Percentiles rank a stretch among this genome's conserved stretches.
These are phyloP conservation scores for Trissoscelio sp. DNA, from an alignment of 2,888 invertebrate species.

Conservation along the genomic window DNA sequence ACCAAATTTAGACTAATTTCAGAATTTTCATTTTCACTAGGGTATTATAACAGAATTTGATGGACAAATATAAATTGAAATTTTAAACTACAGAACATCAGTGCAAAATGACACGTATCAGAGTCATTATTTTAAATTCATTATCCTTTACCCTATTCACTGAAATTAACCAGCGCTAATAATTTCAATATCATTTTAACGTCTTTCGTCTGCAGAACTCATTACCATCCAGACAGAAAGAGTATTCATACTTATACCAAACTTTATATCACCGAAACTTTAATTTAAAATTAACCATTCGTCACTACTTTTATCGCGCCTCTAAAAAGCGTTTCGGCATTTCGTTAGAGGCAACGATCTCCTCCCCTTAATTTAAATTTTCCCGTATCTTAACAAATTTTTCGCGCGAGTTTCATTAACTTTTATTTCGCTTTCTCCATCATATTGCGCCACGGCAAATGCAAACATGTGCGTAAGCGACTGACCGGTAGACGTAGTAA, in stretches of 20 bases:
- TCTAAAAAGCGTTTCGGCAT: constrained; percentile 26
- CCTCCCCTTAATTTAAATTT: constrained; percentile 50
- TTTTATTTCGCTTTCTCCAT: constrained; percentile 45
- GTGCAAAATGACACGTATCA: too few species aligned
- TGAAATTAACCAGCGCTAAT: constrained; percentile 37
- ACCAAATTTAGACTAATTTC: too few species aligned
- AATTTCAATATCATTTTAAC: constrained; percentile 44
- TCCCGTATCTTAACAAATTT: constrained; percentile 36
- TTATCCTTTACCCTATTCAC: constrained; percentile 3
- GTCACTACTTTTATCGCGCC: constrained; percentile 45
- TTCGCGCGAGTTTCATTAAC: constrained; percentile 50
- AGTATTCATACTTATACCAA: neutral
- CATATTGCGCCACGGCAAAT: constrained; percentile 36
- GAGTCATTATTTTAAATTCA: too few species aligned
- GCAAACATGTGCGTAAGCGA: constrained; percentile 45
- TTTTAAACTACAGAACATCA: too few species aligned
- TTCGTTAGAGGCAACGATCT: constrained; percentile 7
- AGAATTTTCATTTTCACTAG: too few species aligned
- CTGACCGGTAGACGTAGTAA: constrained; percentile 45
- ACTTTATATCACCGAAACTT: constrained; percentile 40
- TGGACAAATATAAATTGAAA: too few species aligned
- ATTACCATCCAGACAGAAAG: constrained; percentile 14
- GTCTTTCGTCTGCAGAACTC: constrained; percentile 31
- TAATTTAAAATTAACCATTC: constrained; percentile 55
- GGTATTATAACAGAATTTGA: too few species aligned